Percentiles rank a stretch among this genome's conserved stretches.
These are phyloP conservation scores for Serinus canaria DNA, from an alignment of 2,113 vertebrate species.

Conservation along the genomic window DNA sequence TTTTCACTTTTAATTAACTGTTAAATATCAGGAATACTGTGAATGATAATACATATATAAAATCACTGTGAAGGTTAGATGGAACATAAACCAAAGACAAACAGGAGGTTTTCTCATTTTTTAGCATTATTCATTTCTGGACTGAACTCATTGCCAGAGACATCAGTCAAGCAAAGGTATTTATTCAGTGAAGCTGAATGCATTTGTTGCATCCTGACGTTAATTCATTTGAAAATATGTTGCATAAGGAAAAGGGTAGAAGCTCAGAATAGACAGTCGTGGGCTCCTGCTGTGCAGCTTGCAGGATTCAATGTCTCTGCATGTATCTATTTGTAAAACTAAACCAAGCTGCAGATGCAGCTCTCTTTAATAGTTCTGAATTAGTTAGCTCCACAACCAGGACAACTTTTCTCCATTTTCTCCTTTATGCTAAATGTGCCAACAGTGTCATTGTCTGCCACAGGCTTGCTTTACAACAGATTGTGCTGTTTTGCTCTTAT, in stretches of 20 bases:
- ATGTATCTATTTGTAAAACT: not conserved
- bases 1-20: not conserved
- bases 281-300: not conserved
- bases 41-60: not conserved
- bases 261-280: not conserved
- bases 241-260: not conserved
- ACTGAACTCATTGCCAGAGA: not conserved
- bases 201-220: not conserved
- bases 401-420: constrained; percentile 13
- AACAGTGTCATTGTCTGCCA: not conserved
- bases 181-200: not conserved
- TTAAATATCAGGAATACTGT: not conserved
- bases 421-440: not conserved
- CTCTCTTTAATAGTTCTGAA: not conserved
- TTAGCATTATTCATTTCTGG: not conserved
- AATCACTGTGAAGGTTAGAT: not conserved
- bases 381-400: not conserved
- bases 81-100: not conserved
- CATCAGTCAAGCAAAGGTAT: not conserved
- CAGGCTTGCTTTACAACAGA: not conserved
- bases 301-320: not conserved
- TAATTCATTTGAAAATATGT: not conserved
- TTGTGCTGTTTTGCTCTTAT: not conserved
- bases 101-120: not conserved
- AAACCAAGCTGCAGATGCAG: not conserved